These are phyloP conservation scores for Proteles cristata DNA, from an alignment of 2,113 vertebrate genomes.

Conservation along the genomic window DNA sequence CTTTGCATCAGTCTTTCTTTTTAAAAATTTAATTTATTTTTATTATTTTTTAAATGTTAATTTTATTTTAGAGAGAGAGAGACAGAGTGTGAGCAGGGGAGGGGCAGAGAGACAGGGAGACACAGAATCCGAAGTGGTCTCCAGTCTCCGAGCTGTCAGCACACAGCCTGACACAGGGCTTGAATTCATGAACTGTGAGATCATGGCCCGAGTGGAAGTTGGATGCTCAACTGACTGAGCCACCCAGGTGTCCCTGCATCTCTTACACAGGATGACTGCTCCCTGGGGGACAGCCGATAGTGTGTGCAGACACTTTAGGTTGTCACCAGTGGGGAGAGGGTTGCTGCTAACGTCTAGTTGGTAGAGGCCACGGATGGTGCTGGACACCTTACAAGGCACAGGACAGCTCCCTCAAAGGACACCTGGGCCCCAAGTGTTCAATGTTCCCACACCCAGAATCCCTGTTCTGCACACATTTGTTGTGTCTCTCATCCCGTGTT, in stretches of 20 bases:
- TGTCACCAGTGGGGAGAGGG: not conserved
- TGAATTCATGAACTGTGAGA: no score
- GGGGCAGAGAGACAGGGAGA: no score
- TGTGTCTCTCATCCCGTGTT: not conserved
- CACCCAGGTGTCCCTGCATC: not conserved
- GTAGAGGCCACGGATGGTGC: not conserved
- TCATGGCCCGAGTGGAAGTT: no score
- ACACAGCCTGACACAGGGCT: no score
- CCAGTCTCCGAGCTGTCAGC: no score
- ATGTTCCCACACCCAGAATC: accelerated
- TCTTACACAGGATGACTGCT: not conserved
- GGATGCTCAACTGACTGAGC: no score
- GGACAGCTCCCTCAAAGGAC: not conserved
- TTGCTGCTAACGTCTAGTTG: not conserved
- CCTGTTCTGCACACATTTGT: not conserved
- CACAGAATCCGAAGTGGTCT: no score
- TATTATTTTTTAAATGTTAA: not conserved
- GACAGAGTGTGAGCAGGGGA: no score
- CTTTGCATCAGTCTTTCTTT: not conserved
- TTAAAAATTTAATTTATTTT: not conserved
- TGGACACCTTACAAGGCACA: accelerated
- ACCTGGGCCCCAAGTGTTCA: accelerated
- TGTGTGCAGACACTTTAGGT: not conserved
- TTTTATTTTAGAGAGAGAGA: no score
- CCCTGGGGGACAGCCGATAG: not conserved